Evolutionary conservation across 92 coral and sea anemone genomes (phyloP).

Genomic region (Siderastrea radians): DNA sequence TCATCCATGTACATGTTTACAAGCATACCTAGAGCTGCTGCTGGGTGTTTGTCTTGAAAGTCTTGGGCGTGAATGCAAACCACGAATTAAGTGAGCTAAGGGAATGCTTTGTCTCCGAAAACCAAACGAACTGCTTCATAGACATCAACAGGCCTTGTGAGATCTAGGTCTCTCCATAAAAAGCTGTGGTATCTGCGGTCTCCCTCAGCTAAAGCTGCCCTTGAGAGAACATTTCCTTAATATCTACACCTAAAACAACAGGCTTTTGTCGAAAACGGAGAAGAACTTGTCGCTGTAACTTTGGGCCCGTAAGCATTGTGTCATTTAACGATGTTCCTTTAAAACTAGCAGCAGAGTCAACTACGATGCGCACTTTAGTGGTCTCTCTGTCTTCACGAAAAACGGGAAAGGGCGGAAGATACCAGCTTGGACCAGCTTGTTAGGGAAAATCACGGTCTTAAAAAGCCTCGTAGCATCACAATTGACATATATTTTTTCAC

Average conservation of each 20-base stretch:
- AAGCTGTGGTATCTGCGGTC: constrained; percentile 64
- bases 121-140: constrained; percentile 47
- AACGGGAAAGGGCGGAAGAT: constrained; percentile 73
- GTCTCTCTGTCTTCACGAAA: constrained; percentile 61
- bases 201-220: constrained; percentile 43
- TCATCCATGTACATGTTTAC: constrained; percentile 61
- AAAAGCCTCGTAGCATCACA: too few relatives aligned
- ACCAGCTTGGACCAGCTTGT: constrained; percentile 27
- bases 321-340: constrained; percentile 49
- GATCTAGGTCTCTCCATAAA: constrained; percentile 62
- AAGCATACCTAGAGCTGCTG: constrained; percentile 47
- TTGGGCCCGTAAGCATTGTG: constrained; percentile 67
- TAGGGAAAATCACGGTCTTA: too few relatives aligned
- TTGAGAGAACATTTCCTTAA: constrained; percentile 64
- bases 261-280: constrained; percentile 57
- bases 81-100: constrained; percentile 59
- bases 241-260: constrained; percentile 59
- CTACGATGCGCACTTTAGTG: constrained; percentile 66
- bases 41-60: constrained; percentile 17
- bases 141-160: constrained; percentile 23
- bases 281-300: constrained; percentile 49
- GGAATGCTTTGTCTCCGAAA: constrained; percentile 66
- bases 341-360: constrained; percentile 56
- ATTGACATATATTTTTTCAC: too few relatives aligned
- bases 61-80: constrained; percentile 56